phyloP scores from a whole-genome alignment of 2,797 vertebrate species.

The Gadopsis marmoratus region DNA sequence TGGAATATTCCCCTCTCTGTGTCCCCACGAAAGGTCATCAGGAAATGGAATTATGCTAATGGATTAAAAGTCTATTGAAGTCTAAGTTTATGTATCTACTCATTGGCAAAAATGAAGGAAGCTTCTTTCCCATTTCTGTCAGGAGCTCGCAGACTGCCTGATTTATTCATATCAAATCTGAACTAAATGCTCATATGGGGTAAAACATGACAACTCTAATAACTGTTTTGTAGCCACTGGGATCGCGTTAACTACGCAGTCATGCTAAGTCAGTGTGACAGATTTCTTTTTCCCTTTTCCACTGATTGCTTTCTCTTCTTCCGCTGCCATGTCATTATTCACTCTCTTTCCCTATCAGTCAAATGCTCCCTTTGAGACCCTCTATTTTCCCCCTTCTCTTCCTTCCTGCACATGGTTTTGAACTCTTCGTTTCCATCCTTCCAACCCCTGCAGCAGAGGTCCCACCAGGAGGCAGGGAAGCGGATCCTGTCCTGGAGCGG shows the following conservation, averaged over 20 bases:
- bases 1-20: slow-evolving; percentile 66
- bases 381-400: slow-evolving; percentile 19
- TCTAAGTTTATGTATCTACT: slow-evolving; percentile 54
- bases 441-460: slow-evolving; percentile 84
- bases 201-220: slow-evolving; percentile 54
- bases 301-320: slow-evolving; percentile 39
- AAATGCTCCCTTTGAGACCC: slow-evolving; percentile 36
- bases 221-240: slow-evolving; percentile 5
- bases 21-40: slow-evolving; percentile 62
- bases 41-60: slow-evolving; percentile 77
- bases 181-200: slow-evolving; percentile 49
- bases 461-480: slow-evolving; percentile 94
- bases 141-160: slow-evolving; percentile 30
- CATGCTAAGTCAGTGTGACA: slow-evolving; percentile 30
- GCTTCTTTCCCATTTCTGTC: slow-evolving; percentile 31
- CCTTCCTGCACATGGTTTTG: slow-evolving; percentile 50
- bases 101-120: slow-evolving; percentile 21
- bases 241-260: slow-evolving; percentile 24
- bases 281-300: slow-evolving; percentile 41
- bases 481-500: slow-evolving; percentile 98
- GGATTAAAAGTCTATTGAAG: slow-evolving; percentile 57
- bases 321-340: slow-evolving; percentile 50
- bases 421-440: slow-evolving; percentile 34
- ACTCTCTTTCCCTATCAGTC: slow-evolving; percentile 36
- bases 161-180: slow-evolving; percentile 42